Evolutionary conservation across 2,888 invertebrate species (phyloP), one percentile per base, ranked within the genome.

Genomic region (Catotricha subobsoleta): DNA sequence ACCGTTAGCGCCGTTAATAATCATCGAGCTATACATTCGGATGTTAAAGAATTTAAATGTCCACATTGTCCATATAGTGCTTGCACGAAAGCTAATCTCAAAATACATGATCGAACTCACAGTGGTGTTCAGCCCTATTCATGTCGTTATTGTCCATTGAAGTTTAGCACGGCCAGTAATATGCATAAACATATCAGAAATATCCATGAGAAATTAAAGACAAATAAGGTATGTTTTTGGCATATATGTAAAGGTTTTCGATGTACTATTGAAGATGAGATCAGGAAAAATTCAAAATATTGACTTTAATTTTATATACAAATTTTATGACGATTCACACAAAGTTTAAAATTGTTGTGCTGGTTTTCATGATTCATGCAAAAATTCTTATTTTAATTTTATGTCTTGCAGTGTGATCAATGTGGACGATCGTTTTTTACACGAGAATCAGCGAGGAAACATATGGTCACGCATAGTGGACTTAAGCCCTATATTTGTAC

Each of bases 121-220:
- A 45, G 43, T n/a, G 43, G 45, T 9, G 40, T 47, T 3, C 45
- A 46, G 31, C 47, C 48, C 9, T 48, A 48, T 41, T 33, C 43
- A 4, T 48, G 48, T 29, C 31, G 35, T 31, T 37, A 36, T 23
- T 48, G 48, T 43, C 31, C 43, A 6, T n/a, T 46, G 9, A 48
- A 46, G 40, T 48, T 48, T 33, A 47, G 44, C 33, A 48, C 48
- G 10, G 45, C 47, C 13, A 48, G 48, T 27, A 48, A 48, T 43
- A 41, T 46, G 34, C 40, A 44, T 20, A 48, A 48, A 33, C 48
- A 48, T 42, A 43, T 44, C 15, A 43, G 44, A 37, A 48, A 48
- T 41, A 46, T 48, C 19, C 48, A 48, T 35, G 43, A 48, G 38
- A 47, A 47, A 41, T 12, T 44, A 21, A 48, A 46, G 40, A 33